Conservation (phyloP, 2,113 vertebrate genomes). For the Daphoenositta chrysoptera region DNA sequence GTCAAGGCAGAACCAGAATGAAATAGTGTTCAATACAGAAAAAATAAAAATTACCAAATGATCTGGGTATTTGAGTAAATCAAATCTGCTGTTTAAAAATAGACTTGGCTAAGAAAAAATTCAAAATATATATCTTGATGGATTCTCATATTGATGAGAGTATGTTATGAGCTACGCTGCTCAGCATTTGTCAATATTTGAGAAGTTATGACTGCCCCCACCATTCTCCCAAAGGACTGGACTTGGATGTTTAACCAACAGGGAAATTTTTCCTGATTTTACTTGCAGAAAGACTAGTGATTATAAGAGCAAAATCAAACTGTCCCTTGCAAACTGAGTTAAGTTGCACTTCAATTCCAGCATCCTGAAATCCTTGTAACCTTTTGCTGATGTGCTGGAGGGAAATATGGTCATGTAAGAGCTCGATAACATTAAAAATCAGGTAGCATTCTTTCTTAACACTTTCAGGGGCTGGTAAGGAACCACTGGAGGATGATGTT, state of each 20-base stretch:
- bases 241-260: not conserved
- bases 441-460: not conserved
- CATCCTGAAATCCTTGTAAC: not conserved
- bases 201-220: not conserved
- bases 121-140: not conserved
- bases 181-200: not conserved
- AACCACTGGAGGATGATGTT: not conserved
- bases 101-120: not conserved
- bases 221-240: not conserved
- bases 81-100: not conserved
- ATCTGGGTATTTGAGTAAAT: not conserved
- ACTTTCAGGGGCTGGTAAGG: not conserved
- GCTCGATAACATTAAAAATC: not conserved
- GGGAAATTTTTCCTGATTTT: not conserved
- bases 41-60: not conserved
- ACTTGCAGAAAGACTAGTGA: not conserved
- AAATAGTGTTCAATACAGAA: not conserved
- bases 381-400: not conserved
- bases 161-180: not conserved
- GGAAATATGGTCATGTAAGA: not conserved
- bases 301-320: not conserved
- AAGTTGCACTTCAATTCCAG: not conserved
- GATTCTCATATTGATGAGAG: not conserved
- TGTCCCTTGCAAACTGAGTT: not conserved
- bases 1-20: not conserved